Conservation (phyloP, 2,888 invertebrate species). For the Dysmachus trigonus region DNA sequence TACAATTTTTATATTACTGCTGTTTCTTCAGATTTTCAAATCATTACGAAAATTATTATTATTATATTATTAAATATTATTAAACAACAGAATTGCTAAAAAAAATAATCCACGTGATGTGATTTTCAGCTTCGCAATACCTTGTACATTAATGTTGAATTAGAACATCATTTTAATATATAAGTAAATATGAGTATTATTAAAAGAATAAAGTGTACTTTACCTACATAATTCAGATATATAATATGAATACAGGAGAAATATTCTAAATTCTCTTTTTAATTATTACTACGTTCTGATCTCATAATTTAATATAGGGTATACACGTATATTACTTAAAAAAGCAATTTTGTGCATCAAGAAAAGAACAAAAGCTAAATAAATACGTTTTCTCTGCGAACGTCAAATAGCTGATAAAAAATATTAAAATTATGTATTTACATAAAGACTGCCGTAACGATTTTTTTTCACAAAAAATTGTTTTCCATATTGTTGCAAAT, state of each 20-base stretch:
- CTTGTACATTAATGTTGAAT: too few relatives aligned
- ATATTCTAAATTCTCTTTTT: background rate
- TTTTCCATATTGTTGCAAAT: background rate
- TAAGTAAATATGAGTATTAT: background rate
- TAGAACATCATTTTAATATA: too few relatives aligned
- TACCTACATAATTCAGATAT: background rate
- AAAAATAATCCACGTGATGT: too few relatives aligned
- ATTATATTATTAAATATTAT: too few relatives aligned
- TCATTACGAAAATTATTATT: too few relatives aligned
- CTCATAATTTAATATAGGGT: background rate
- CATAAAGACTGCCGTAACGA: background rate
- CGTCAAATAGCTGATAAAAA: background rate
- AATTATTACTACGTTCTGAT: background rate
- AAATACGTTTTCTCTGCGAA: background rate
- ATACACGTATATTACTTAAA: background rate
- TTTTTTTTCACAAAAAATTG: background rate
- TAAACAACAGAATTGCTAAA: too few relatives aligned
- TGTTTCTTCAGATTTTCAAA: too few relatives aligned
- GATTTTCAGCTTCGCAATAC: too few relatives aligned
- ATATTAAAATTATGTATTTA: slow-evolving; percentile 14
- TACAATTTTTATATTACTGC: too few relatives aligned
- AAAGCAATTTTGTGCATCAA: background rate
- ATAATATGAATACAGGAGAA: background rate
- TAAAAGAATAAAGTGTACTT: background rate
- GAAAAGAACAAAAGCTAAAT: background rate